phyloP scores from a whole-genome alignment of 2,888 invertebrate genomes.

The Tethea ocularis region DNA sequence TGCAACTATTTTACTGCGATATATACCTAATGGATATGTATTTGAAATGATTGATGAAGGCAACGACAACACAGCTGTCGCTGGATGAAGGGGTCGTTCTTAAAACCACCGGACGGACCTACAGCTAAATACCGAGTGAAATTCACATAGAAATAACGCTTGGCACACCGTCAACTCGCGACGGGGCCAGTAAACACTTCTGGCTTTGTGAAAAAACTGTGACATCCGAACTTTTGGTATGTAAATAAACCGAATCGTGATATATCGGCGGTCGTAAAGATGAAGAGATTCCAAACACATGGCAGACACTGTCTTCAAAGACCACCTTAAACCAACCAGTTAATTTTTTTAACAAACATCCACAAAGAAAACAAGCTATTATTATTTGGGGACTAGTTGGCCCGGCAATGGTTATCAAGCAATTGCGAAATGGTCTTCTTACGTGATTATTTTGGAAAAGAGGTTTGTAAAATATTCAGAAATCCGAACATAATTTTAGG shows the following conservation, averaged over 20 bases:
- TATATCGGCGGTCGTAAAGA: constrained; percentile 47
- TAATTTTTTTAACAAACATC: constrained; percentile 44
- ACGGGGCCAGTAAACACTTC: constrained; percentile 55
- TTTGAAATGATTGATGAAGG: no score
- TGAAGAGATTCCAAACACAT: constrained; percentile 34
- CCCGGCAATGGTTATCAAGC: no score
- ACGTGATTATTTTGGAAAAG: no score
- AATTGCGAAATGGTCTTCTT: no score
- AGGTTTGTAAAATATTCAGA: no score
- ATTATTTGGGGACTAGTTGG: no score
- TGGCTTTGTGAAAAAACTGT: constrained; percentile 61
- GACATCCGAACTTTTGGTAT: constrained; percentile 40
- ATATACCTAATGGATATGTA: no score
- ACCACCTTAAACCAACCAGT: constrained; percentile 47
- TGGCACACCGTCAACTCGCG: constrained; percentile 70
- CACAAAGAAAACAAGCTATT: neutral
- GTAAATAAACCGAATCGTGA: constrained; percentile 60
- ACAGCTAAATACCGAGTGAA: constrained; percentile 18
- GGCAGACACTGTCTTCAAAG: constrained; percentile 57
- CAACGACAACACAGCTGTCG: no score
- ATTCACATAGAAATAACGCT: constrained; percentile 68
- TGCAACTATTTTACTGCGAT: no score
- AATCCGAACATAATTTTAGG: no score
- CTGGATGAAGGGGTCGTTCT: neutral
- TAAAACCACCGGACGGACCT: neutral